A percentile compares a stretch with the other conserved stretches of the same genome.
Conservation (phyloP, 1,140 invertebrate genomes). For the Polypedilum pembai region DNA sequence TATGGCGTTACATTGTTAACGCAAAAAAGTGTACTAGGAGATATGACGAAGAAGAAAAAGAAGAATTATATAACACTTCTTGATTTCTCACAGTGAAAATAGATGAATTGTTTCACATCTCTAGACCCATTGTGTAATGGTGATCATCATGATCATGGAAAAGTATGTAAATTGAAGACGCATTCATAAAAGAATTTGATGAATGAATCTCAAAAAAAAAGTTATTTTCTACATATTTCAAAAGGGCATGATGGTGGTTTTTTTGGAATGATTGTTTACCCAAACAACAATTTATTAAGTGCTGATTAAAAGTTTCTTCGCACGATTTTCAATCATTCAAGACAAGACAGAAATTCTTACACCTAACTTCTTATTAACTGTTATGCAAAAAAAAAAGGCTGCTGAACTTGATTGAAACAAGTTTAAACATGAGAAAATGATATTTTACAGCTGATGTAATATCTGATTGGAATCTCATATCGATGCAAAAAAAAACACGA, state of each 20-base stretch:
- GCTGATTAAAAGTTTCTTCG: background rate
- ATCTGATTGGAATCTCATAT: background rate
- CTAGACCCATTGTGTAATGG: constrained; percentile 4
- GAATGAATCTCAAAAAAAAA: background rate
- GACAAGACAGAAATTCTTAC: background rate
- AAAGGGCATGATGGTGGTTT: background rate
- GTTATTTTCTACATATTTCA: background rate
- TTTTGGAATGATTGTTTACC: background rate
- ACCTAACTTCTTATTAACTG: background rate
- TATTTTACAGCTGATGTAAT: background rate
- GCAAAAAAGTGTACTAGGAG: background rate
- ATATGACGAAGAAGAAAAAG: background rate
- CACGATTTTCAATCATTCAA: background rate
- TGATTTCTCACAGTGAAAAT: constrained; percentile 17
- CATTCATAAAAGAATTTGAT: background rate
- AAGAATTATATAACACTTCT: constrained; percentile 1
- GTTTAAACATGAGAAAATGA: background rate
- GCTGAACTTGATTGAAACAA: background rate
- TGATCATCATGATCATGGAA: constrained; percentile 6
- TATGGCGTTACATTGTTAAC: constrained; percentile 12
- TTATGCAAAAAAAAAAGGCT: background rate
- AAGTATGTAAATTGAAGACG: background rate
- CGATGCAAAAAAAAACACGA: background rate
- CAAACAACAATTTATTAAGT: background rate
- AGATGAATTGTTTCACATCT: constrained; percentile 18